Evolutionary conservation across 2,888 invertebrate species (phyloP).

Genomic region (Pandemis heparana): DNA sequence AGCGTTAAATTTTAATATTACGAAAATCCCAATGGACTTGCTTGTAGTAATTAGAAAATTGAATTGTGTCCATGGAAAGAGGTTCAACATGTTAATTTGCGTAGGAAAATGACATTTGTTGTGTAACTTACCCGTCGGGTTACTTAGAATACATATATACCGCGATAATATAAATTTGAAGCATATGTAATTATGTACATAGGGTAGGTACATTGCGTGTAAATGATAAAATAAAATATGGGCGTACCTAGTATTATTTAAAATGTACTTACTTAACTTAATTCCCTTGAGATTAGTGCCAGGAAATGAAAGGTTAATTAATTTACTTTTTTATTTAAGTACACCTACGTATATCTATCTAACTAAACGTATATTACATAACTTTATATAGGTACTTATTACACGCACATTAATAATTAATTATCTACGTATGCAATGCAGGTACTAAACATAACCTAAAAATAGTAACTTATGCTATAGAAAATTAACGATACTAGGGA

Average conservation of each 20-base stretch:
- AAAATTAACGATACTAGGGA: too few relatives aligned
- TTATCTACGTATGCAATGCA: too few relatives aligned
- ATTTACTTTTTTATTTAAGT: too few relatives aligned
- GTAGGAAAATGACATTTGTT: constrained; percentile 7
- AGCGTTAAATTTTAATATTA: constrained; percentile 47
- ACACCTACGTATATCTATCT: too few relatives aligned
- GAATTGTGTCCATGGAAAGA: constrained; percentile 51
- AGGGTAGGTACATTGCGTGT: background rate
- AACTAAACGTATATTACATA: too few relatives aligned
- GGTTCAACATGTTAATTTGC: constrained; percentile 21
- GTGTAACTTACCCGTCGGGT: background rate
- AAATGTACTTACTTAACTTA: background rate
- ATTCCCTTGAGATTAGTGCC: background rate
- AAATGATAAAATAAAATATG: background rate
- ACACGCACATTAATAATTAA: too few relatives aligned
- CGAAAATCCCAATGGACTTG: constrained; percentile 51
- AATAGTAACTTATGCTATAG: too few relatives aligned
- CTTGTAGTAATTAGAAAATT: constrained; percentile 55
- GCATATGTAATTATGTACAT: too few relatives aligned
- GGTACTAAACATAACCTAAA: too few relatives aligned
- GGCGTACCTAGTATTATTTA: background rate
- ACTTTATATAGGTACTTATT: too few relatives aligned
- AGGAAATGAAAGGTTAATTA: too few relatives aligned
- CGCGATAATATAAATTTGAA: background rate
- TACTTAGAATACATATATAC: background rate